phyloP scores from a whole-genome alignment of 2,797 vertebrate species.

The Peromyscus nudipes region DNA sequence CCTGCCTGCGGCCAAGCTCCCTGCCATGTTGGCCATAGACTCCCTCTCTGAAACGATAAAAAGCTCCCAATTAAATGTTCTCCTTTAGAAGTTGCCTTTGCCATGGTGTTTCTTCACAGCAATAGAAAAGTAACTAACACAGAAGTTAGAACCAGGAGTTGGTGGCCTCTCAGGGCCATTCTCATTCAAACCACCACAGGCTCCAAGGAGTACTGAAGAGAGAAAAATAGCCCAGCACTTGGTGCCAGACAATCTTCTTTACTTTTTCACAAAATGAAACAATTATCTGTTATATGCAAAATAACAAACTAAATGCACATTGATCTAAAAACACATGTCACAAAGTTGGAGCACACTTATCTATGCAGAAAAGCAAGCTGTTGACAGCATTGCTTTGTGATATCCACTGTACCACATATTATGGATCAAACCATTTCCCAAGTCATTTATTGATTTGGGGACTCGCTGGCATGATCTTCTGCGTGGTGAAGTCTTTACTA shows the following conservation, averaged over 20 bases:
- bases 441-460: neutral
- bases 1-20: neutral
- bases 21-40: neutral
- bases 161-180: neutral
- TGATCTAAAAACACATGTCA: neutral
- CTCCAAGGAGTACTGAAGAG: neutral
- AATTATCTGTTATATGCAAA: neutral
- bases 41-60: neutral
- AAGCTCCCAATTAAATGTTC: neutral
- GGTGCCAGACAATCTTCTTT: neutral
- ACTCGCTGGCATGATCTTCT: neutral
- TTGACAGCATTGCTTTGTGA: neutral
- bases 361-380: neutral
- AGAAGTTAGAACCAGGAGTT: neutral
- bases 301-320: neutral
- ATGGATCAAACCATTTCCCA: neutral
- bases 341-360: neutral
- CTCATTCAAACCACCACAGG: neutral
- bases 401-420: accelerated
- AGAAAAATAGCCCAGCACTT: neutral
- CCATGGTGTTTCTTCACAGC: neutral
- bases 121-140: neutral
- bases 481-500: neutral
- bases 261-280: neutral
- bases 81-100: neutral